Percentiles rank a stretch among this genome's conserved stretches.
phyloP scores from a whole-genome alignment of 2,797 vertebrate genomes.

The Gymnothorax javanicus region DNA sequence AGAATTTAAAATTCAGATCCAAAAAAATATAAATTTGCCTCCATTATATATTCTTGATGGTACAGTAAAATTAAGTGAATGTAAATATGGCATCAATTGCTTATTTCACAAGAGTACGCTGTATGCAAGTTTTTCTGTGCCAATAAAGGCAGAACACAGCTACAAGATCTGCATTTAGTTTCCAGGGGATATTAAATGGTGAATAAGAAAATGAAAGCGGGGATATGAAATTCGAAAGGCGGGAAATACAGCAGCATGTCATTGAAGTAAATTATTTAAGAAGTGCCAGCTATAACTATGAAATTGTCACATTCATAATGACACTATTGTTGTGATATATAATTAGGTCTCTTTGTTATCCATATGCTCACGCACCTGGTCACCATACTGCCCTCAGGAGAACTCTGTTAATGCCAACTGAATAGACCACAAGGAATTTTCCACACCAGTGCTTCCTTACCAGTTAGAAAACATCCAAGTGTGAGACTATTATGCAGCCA shows the following conservation, averaged over 20 bases:
- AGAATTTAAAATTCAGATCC: neutral
- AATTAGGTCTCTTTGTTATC: neutral
- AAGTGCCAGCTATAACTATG: neutral
- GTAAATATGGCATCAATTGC: neutral
- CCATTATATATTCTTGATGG: neutral
- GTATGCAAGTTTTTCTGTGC: neutral
- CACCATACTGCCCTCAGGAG: neutral
- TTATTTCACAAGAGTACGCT: neutral
- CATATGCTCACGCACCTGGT: neutral
- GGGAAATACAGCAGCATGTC: neutral
- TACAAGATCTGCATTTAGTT: neutral
- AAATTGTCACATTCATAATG: neutral
- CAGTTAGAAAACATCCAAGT: neutral
- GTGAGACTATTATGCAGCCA: neutral
- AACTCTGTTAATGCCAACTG: neutral
- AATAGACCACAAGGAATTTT: neutral
- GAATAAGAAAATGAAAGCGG: too few species aligned
- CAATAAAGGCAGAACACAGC: neutral
- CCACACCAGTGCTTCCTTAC: neutral
- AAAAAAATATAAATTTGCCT: neutral
- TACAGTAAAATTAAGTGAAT: neutral
- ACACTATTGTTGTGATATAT: neutral
- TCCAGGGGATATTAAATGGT: too few species aligned
- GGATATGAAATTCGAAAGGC: too few species aligned
- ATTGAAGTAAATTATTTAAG: neutral